Conservation (phyloP, 2,797 vertebrate species). For the Aulostomus chinensis region DNA sequence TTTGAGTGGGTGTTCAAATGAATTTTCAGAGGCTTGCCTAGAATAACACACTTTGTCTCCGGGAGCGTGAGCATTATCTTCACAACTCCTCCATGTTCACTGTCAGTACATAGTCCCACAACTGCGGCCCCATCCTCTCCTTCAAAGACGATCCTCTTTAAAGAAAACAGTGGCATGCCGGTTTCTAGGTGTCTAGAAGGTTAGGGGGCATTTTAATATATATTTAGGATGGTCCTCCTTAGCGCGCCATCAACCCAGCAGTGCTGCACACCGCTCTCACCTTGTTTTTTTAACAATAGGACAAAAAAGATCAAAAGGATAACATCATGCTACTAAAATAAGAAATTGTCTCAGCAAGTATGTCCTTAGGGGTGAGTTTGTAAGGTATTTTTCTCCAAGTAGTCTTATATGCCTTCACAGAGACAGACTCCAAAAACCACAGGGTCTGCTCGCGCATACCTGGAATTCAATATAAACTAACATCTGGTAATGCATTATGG, state of each 20-base stretch:
- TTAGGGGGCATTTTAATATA: conserved; percentile 41
- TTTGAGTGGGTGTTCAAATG: conserved; percentile 73
- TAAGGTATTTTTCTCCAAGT: conserved; percentile 26
- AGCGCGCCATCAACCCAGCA: conserved; percentile 33
- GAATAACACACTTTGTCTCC: conserved; percentile 69
- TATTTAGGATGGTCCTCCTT: conserved; percentile 20
- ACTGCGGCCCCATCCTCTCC: conserved; percentile 6
- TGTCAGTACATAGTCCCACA: conserved; percentile 1
- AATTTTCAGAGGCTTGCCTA: conserved; percentile 54
- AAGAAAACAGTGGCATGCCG: conserved; percentile 22
- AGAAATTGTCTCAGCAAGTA: conserved; percentile 39
- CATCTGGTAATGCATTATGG: conserved; percentile 72
- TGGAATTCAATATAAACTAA: conserved; percentile 65
- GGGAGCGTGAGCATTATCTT: conserved; percentile 41
- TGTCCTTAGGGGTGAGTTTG: conserved; percentile 35
- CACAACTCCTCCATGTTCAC: conserved; percentile 30
- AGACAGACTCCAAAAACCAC: conserved; percentile 52
- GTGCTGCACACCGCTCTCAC: conserved; percentile 14
- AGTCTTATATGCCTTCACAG: not conserved
- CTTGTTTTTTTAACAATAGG: conserved; percentile 26
- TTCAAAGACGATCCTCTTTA: conserved; percentile 39
- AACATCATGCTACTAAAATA: conserved; percentile 41
- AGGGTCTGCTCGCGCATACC: conserved; percentile 54
- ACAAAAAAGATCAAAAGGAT: conserved; percentile 30
- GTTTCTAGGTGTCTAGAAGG: conserved; percentile 12